These are phyloP conservation scores for Chelonoidis abingdonii DNA, from an alignment of 2,113 vertebrate species.

Conservation along the genomic window DNA sequence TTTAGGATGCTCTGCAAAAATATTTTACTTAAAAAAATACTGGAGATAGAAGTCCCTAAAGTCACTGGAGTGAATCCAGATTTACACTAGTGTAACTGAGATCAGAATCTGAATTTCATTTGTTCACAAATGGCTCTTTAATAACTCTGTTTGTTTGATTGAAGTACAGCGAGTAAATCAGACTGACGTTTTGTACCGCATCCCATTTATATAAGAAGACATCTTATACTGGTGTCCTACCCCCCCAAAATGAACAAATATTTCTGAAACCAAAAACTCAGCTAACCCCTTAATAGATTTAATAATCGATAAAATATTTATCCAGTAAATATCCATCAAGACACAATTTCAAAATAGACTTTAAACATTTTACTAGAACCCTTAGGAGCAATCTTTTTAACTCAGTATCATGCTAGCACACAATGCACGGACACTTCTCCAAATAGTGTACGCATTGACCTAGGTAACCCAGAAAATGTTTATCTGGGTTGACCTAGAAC, in stretches of 20 bases:
- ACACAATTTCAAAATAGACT: background rate
- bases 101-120: background rate
- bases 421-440: background rate
- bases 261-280: background rate
- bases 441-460: background rate
- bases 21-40: background rate
- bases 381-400: background rate
- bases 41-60: background rate
- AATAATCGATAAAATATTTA: background rate
- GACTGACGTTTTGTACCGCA: background rate
- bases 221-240: background rate
- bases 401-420: background rate
- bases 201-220: background rate
- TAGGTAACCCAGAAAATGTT: background rate
- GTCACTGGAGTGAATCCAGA: background rate
- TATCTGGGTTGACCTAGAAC: background rate
- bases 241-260: background rate
- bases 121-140: background rate
- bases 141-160: background rate
- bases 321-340: background rate
- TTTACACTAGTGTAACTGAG: background rate
- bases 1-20: background rate
- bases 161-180: background rate
- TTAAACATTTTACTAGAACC: background rate
- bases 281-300: background rate